Evolutionary conservation across 2,113 vertebrate species (phyloP), one percentile per base, ranked within the genome.

Genomic region (Suricata suricatta): DNA sequence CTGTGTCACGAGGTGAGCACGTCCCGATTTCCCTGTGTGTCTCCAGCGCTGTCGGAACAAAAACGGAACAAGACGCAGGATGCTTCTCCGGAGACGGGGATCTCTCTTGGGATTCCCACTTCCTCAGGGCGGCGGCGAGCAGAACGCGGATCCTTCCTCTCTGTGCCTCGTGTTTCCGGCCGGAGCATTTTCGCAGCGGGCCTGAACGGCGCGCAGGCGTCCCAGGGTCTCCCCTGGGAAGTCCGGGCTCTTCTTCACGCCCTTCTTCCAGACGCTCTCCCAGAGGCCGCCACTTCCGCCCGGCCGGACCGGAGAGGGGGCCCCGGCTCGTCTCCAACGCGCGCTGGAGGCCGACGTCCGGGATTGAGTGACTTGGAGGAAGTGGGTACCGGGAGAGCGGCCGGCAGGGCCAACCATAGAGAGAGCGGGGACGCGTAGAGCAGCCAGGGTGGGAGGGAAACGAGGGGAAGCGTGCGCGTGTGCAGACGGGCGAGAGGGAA

Each of bases 211-310:
- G 10, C n/a, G 5, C 35, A 50, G 50, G 5, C 25, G 7, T 13
- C 10, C 76, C 21, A 0, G 74, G 41, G 13, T 12, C 19, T 27
- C 3, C 14, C 38, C 1, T 31, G 25, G 7, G 19, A 64, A n/a
- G 57, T 13, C 29, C 0, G 2, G 5, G 66, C 3, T 17, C 27
- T 41, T 7, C 35, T 25, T 15, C 0, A 1, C 3, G 66, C 3
- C 23, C 27, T 41, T 7, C 35, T 25, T 15, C 9, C n/a, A 41
- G 11, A 3, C 52, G 3, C 17, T 52, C 13, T 50, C 29, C 11
- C 54, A 5, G 33, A 5, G 87, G 25, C n/a, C 1, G n/a, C n/a
- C 21, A 0, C 41, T 63, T 41, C n/a, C 2, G 68, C n/a, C 41
- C 7, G 7, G 41, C 35, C 4, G 50, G 74, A 82, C 54, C 64